Conservation (phyloP, 2,797 vertebrate species). For the Hemitrygon akajei region DNA sequence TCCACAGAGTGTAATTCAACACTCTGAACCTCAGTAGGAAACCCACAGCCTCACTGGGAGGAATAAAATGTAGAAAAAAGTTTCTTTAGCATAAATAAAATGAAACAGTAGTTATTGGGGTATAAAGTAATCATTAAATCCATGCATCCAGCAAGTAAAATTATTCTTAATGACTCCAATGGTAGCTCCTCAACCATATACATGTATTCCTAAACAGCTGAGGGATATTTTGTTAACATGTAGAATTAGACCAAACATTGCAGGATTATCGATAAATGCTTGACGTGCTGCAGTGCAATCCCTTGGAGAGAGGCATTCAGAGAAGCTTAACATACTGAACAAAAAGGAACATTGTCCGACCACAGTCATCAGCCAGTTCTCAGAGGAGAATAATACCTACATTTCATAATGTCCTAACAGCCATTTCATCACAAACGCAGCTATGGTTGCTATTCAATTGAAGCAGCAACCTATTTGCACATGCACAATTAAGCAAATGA, state of each 20-base stretch:
- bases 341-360: neutral
- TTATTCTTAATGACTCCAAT: neutral
- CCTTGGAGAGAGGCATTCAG: neutral
- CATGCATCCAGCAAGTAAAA: neutral
- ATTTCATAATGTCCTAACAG: neutral
- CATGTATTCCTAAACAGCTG: neutral
- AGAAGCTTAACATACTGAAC: neutral
- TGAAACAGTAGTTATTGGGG: neutral
- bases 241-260: neutral
- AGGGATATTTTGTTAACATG: neutral
- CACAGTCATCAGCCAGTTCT: neutral
- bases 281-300: neutral
- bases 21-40: neutral
- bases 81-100: constrained; percentile 8
- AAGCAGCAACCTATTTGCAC: neutral
- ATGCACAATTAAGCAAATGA: neutral
- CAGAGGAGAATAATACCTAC: neutral
- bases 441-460: neutral
- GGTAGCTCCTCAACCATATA: neutral
- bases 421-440: neutral
- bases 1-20: too few relatives aligned
- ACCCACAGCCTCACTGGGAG: neutral
- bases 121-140: neutral
- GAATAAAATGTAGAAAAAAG: neutral
- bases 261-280: neutral